phyloP scores from a whole-genome alignment of 2,888 invertebrate genomes.

The Anarsia innoxiella region DNA sequence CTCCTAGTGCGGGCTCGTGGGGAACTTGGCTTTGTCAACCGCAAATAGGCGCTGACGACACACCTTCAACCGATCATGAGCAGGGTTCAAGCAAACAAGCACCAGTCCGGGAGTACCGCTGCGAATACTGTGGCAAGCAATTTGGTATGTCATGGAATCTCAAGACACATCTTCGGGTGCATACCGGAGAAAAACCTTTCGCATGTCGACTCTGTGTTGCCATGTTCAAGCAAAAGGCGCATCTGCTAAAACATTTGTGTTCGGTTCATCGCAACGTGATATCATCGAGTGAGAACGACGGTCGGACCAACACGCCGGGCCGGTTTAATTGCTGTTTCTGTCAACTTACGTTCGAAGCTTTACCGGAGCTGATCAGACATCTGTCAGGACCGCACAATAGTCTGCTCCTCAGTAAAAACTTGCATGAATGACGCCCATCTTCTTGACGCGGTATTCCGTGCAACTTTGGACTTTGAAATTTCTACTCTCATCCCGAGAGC shows the following conservation, averaged over 20 bases:
- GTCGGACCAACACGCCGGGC: conserved; percentile 75
- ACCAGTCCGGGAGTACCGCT: conserved; percentile 89
- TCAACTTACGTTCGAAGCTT: conserved; percentile 87
- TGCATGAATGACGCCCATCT: conserved; percentile 80
- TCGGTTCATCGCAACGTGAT: conserved; percentile 93
- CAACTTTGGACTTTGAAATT: conserved; percentile 60
- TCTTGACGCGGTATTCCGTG: conserved; percentile 52
- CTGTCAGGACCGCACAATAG: conserved; percentile 92
- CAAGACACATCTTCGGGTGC: conserved; percentile 90
- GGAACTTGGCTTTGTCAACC: conserved; percentile 81
- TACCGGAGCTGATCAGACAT: conserved; percentile 90
- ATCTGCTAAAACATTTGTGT: conserved; percentile 89
- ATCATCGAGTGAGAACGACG: conserved; percentile 85
- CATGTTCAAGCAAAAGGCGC: conserved; percentile 94
- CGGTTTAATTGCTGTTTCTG: conserved; percentile 93
- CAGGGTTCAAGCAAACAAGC: conserved; percentile 74
- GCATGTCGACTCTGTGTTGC: conserved; percentile 92
- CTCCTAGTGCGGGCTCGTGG: conserved; percentile 83
- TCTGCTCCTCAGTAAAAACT: conserved; percentile 89
- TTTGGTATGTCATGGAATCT: conserved; percentile 96
- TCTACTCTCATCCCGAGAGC: conserved; percentile 57
- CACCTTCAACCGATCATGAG: conserved; percentile 65
- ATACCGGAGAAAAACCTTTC: conserved; percentile 92
- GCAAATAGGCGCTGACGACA: conserved; percentile 74
- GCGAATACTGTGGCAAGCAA: conserved; percentile 92